phyloP scores from a whole-genome alignment of 2,888 invertebrate species.

The Cordilura impudica region DNA sequence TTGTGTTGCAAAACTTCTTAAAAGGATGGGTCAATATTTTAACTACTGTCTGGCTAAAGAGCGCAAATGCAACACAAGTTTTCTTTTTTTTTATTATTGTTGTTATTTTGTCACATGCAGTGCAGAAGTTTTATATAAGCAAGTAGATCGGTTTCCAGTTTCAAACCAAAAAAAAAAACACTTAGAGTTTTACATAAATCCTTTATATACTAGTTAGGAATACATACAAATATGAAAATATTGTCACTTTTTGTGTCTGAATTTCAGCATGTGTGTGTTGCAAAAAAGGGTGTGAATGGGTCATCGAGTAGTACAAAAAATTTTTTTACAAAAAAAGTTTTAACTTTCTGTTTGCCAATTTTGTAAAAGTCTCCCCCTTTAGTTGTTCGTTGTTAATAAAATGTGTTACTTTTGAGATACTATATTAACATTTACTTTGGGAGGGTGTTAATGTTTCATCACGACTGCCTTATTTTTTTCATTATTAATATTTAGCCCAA shows the following conservation, averaged over 20 bases:
- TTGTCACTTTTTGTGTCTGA: slow-evolving; percentile 23
- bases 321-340: neutral
- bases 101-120: slow-evolving; percentile 10
- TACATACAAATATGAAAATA: slow-evolving; percentile 2
- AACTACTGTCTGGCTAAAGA: slow-evolving; percentile 53
- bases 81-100: slow-evolving; percentile 11
- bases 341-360: neutral
- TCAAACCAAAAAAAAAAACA: neutral
- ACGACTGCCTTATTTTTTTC: neutral
- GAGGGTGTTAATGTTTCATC: slow-evolving; percentile 24
- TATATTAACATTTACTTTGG: slow-evolving; percentile 2
- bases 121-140: slow-evolving; percentile 13
- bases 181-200: slow-evolving; percentile 4
- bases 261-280: slow-evolving; percentile 10
- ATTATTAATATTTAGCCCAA: neutral
- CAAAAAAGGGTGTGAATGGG: slow-evolving; percentile 64
- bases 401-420: slow-evolving; percentile 27
- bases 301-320: slow-evolving; percentile 36
- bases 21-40: slow-evolving; percentile 12
- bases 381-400: slow-evolving; percentile 22
- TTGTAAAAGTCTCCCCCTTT: slow-evolving; percentile 1
- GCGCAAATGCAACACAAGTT: slow-evolving; percentile 54
- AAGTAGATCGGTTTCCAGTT: slow-evolving; percentile 31
- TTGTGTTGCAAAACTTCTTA: neutral
- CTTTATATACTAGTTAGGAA: neutral